phyloP scores from a whole-genome alignment of 2,888 invertebrate species.

The Adelphocoris suturalis region DNA sequence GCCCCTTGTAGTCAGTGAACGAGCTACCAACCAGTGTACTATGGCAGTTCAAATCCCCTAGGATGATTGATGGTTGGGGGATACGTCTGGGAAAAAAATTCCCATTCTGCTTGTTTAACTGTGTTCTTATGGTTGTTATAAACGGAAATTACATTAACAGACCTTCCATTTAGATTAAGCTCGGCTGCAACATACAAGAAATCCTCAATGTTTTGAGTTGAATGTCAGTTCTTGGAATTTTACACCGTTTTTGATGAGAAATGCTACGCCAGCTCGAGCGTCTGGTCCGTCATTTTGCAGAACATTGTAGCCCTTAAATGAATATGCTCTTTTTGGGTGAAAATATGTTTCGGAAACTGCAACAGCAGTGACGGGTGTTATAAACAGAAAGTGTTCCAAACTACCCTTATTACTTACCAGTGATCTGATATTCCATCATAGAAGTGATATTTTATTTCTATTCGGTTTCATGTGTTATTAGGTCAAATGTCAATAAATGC shows the following conservation, averaged over 20 bases:
- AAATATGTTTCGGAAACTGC: slow-evolving; percentile 6
- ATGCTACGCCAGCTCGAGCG: neutral
- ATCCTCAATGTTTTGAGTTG: neutral
- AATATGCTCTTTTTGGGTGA: neutral
- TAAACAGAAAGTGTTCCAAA: neutral
- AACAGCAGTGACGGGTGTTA: neutral
- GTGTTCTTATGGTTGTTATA: neutral
- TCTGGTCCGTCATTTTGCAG: neutral
- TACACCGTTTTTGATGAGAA: neutral
- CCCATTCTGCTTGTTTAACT: neutral
- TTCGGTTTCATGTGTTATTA: neutral
- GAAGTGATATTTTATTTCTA: slow-evolving; percentile 7
- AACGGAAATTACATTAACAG: neutral
- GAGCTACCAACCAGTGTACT: too few species aligned
- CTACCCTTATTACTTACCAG: slow-evolving; percentile 20
- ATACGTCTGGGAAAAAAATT: neutral
- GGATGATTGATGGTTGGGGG: neutral
- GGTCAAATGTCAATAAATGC: neutral
- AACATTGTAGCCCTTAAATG: neutral
- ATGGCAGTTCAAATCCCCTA: neutral
- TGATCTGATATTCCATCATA: neutral
- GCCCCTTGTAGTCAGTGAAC: too few species aligned
- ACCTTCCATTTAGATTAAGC: neutral
- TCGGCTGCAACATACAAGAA: slow-evolving; percentile 6
- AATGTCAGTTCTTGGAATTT: neutral